Conservation (phyloP, 2,888 invertebrate genomes). For the Rapana venosa region DNA sequence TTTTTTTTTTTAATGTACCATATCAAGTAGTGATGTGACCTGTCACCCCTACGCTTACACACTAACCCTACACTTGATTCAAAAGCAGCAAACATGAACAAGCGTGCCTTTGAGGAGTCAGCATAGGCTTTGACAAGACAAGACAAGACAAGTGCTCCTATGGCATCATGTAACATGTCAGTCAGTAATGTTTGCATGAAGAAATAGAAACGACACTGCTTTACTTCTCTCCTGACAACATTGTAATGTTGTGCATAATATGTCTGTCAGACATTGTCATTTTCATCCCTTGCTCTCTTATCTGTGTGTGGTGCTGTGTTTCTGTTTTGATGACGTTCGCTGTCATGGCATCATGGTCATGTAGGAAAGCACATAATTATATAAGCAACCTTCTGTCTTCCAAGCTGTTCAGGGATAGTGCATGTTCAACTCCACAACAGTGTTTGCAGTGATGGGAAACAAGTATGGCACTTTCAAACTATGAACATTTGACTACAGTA, state of each 20-base stretch:
- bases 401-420: not conserved
- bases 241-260: not conserved
- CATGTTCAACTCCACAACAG: too few species aligned
- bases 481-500: not conserved
- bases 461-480: too few species aligned
- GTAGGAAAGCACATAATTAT: not conserved
- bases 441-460: too few species aligned
- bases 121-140: not conserved
- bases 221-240: not conserved
- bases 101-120: slow-evolving; percentile 28
- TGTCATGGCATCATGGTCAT: not conserved
- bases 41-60: too few species aligned
- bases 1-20: too few species aligned
- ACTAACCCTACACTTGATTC: too few species aligned
- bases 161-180: not conserved
- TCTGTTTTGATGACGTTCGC: not conserved
- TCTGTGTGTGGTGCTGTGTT: not conserved
- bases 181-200: not conserved
- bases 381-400: not conserved
- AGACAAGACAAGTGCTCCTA: not conserved
- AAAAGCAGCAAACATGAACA: not conserved
- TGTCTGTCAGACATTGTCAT: not conserved
- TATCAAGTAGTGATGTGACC: too few species aligned
- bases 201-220: not conserved
- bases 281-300: not conserved